Evolutionary conservation across 2,113 vertebrate genomes (phyloP).

Genomic region (Octodon degus): DNA sequence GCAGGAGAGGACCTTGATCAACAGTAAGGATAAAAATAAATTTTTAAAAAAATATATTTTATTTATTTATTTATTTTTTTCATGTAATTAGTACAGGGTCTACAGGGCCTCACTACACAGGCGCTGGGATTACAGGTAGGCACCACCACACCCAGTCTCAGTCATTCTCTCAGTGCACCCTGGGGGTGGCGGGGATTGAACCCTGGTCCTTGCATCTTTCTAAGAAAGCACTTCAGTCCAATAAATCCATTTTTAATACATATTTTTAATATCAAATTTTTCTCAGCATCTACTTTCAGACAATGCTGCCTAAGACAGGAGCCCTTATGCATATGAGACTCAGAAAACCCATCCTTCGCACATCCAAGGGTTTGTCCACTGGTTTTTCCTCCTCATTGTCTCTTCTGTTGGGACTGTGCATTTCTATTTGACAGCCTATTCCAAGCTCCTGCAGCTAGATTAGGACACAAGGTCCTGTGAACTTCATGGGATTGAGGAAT

Average conservation of each 20-base stretch:
- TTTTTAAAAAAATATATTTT: too few relatives aligned
- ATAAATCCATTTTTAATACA: neutral
- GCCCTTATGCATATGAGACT: neutral
- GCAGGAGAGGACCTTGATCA: neutral
- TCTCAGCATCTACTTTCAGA: neutral
- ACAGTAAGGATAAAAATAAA: too few relatives aligned
- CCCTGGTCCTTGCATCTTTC: too few relatives aligned
- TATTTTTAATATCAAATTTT: neutral
- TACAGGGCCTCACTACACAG: too few relatives aligned
- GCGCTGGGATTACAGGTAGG: too few relatives aligned
- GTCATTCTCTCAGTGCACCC: too few relatives aligned
- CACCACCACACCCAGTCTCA: too few relatives aligned
- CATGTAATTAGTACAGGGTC: too few relatives aligned
- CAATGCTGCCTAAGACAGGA: neutral
- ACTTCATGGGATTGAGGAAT: neutral
- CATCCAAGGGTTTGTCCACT: neutral
- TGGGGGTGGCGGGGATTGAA: too few relatives aligned
- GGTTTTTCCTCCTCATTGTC: constrained; percentile 20
- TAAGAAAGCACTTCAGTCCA: too few relatives aligned
- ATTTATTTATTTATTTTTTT: too few relatives aligned
- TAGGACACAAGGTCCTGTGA: neutral
- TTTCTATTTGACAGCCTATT: constrained; percentile 1
- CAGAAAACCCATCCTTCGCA: neutral
- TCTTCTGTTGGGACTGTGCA: neutral
- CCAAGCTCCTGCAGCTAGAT: neutral